Evolutionary conservation across 2,888 invertebrate genomes (phyloP).

Genomic region (Brenthis ino): DNA sequence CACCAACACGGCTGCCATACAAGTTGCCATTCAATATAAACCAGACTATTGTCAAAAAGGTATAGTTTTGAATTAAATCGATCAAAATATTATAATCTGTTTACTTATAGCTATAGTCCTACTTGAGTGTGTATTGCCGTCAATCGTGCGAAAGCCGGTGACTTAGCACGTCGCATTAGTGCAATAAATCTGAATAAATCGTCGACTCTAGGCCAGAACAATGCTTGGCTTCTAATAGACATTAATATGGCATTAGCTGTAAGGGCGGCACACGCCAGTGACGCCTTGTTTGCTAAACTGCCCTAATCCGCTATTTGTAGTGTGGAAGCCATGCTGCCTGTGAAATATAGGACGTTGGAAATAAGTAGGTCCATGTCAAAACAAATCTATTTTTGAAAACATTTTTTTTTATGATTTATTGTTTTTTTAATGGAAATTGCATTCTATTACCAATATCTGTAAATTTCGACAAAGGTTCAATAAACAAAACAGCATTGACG

Average conservation of each 20-base stretch:
- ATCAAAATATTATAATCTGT: too few species aligned
- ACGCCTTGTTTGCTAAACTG: slow-evolving; percentile 83
- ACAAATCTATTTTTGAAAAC: background rate
- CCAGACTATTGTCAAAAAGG: too few species aligned
- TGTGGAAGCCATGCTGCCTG: slow-evolving; percentile 49
- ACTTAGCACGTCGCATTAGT: slow-evolving; percentile 68
- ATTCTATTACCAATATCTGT: too few species aligned
- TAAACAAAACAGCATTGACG: too few species aligned
- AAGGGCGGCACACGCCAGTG: slow-evolving; percentile 71
- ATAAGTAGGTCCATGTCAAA: background rate
- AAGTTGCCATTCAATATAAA: too few species aligned
- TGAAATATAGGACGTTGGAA: slow-evolving; percentile 27
- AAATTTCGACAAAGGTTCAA: too few species aligned
- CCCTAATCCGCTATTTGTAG: slow-evolving; percentile 81
- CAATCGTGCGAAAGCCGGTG: slow-evolving; percentile 61
- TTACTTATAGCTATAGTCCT: slow-evolving; percentile 21
- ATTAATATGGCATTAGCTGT: slow-evolving; percentile 79
- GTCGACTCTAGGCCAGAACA: slow-evolving; percentile 62
- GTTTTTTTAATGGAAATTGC: too few species aligned
- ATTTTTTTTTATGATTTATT: too few species aligned
- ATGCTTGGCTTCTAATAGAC: slow-evolving; percentile 72
- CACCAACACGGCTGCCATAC: too few species aligned
- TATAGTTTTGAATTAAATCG: too few species aligned
- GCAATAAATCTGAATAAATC: slow-evolving; percentile 72
- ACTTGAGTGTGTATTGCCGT: slow-evolving; percentile 55